Evolutionary conservation across 2,888 invertebrate species (phyloP).

Genomic region (Eristalis intricaria): DNA sequence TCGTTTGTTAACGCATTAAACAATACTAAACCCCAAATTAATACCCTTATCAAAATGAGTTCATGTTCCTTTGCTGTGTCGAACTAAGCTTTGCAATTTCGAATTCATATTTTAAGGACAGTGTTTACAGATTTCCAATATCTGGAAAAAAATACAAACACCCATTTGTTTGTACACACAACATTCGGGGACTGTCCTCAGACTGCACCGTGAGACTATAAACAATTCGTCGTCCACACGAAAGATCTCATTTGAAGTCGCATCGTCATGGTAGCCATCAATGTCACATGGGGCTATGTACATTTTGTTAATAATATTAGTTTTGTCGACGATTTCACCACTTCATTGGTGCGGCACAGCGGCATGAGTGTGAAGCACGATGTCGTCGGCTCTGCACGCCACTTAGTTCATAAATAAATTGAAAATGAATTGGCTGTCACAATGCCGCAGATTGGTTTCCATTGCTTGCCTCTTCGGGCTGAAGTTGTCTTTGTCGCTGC

Average conservation of each 20-base stretch:
- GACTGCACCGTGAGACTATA: constrained; percentile 62
- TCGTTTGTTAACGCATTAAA: too few relatives aligned
- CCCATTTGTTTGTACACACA: constrained; percentile 28
- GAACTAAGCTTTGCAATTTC: not conserved
- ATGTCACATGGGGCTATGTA: constrained; percentile 21
- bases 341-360: constrained; percentile 39
- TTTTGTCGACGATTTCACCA: constrained; percentile 51
- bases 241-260: constrained; percentile 19
- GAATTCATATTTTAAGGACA: not conserved
- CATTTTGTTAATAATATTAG: constrained; percentile 57
- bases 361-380: constrained; percentile 45
- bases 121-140: constrained; percentile 11
- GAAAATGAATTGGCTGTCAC: constrained; percentile 59
- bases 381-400: constrained; percentile 33
- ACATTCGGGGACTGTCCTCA: constrained; percentile 23
- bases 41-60: not conserved
- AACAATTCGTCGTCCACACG: constrained; percentile 57
- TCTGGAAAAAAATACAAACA: not conserved
- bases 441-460: constrained; percentile 44
- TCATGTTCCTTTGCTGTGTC: not conserved
- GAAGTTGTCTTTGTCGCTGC: constrained; percentile 1
- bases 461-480: not conserved
- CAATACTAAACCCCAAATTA: not conserved
- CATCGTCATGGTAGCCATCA: constrained; percentile 4
- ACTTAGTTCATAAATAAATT: constrained; percentile 65